A percentile compares a stretch with the other conserved stretches of the same genome.
Conservation (phyloP, 2,113 vertebrate species). For the Heptranchias perlo region DNA sequence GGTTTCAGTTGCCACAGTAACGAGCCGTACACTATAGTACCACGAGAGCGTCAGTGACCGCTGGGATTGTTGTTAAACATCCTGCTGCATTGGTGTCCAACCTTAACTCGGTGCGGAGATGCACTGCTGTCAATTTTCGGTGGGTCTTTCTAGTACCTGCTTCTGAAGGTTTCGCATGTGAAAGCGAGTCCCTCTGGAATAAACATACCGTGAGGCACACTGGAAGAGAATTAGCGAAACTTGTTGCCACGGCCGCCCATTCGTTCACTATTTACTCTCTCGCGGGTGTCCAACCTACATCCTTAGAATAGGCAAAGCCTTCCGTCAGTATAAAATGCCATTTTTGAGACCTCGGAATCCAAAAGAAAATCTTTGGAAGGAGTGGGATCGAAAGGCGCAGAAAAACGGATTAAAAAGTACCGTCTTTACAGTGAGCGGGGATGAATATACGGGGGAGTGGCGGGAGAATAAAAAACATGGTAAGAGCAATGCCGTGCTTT, state of each 20-base stretch:
- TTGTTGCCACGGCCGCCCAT: background rate
- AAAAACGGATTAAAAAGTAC: constrained; percentile 67
- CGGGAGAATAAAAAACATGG: constrained; percentile 75
- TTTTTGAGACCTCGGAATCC: constrained; percentile 50
- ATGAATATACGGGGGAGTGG: constrained; percentile 82
- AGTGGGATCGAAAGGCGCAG: constrained; percentile 68
- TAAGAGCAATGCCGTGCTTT: constrained; percentile 47
- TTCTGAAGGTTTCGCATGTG: background rate
- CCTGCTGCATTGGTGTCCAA: background rate
- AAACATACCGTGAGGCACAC: background rate
- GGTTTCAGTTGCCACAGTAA: background rate
- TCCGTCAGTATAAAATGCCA: constrained; percentile 56
- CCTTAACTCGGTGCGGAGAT: background rate
- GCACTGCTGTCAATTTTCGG: background rate
- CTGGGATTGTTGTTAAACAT: constrained; percentile 14
- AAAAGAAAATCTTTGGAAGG: constrained; percentile 51
- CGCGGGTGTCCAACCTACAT: background rate
- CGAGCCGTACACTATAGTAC: background rate
- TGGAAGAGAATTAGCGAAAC: background rate
- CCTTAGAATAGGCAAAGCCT: background rate
- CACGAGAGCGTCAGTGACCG: background rate
- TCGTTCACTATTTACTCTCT: background rate
- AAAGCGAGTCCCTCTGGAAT: background rate
- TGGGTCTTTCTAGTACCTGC: background rate
- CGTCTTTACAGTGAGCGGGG: constrained; percentile 62